phyloP scores from a whole-genome alignment of 2,888 invertebrate species.

The Agrilus mali region DNA sequence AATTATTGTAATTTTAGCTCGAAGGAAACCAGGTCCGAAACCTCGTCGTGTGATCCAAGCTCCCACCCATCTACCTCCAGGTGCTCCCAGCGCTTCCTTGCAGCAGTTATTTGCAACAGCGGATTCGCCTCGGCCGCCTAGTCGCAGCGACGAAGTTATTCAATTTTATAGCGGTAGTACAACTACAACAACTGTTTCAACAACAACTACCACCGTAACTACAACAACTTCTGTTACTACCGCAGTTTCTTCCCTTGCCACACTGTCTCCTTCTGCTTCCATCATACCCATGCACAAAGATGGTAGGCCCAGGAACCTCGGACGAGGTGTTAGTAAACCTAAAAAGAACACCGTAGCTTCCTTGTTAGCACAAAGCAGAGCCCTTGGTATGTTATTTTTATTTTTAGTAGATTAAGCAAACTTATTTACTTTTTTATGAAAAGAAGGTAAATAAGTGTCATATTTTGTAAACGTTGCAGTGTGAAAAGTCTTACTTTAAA shows the following conservation, averaged over 20 bases:
- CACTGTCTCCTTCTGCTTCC: constrained; percentile 9
- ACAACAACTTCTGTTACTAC: constrained; percentile 13
- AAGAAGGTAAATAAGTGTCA: too few relatives aligned
- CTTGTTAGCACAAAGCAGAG: constrained; percentile 72
- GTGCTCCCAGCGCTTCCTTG: constrained; percentile 40
- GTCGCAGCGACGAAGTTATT: constrained; percentile 28
- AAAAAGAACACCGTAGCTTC: constrained; percentile 90
- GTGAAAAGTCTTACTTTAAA: too few relatives aligned
- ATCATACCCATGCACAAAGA: constrained; percentile 43
- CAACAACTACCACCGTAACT: constrained; percentile 16
- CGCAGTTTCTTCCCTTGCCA: constrained; percentile 3
- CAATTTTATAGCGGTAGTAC: constrained; percentile 13
- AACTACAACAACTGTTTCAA: constrained; percentile 6
- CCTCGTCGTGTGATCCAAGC: constrained; percentile 46
- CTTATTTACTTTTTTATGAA: too few relatives aligned
- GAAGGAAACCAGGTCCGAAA: constrained; percentile 63
- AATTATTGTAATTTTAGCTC: constrained; percentile 38
- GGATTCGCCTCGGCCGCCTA: constrained; percentile 45
- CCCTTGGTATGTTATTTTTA: constrained; percentile 40
- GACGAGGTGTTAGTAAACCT: constrained; percentile 78
- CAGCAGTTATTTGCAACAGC: constrained; percentile 45
- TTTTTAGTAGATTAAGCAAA: neutral
- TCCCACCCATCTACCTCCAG: constrained; percentile 32
- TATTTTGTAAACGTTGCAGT: too few relatives aligned
- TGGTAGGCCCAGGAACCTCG: constrained; percentile 70